Evolutionary conservation across 2,888 invertebrate species (phyloP).

Genomic region (Doris montereyensis): DNA sequence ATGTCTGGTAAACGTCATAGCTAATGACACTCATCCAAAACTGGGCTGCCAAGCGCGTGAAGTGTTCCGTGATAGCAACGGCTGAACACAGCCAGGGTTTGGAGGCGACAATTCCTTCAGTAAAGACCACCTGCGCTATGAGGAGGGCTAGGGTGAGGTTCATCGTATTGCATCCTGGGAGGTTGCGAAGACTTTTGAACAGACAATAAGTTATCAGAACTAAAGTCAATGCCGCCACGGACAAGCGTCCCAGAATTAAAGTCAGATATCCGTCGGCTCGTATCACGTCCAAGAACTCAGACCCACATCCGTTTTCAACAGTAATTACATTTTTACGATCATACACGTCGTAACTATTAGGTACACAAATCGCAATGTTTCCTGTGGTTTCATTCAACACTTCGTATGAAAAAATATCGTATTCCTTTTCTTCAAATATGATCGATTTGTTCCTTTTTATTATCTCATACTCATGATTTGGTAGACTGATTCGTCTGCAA

Average conservation of each 20-base stretch:
- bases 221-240: slow-evolving; percentile 61
- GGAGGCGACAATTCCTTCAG: slow-evolving; percentile 24
- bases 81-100: slow-evolving; percentile 71
- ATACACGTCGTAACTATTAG: slow-evolving; percentile 31
- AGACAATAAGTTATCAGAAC: slow-evolving; percentile 69
- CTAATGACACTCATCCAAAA: slow-evolving; percentile 82
- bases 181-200: slow-evolving; percentile 67
- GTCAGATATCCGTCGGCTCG: slow-evolving; percentile 58
- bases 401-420: slow-evolving; percentile 54
- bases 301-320: slow-evolving; percentile 46
- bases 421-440: slow-evolving; percentile 49
- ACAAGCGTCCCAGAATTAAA: slow-evolving; percentile 59
- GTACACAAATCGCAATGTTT: slow-evolving; percentile 55
- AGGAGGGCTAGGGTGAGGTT: slow-evolving; percentile 68
- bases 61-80: slow-evolving; percentile 79
- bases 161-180: slow-evolving; percentile 72
- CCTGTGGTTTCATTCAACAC: slow-evolving; percentile 46
- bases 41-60: slow-evolving; percentile 79
- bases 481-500: slow-evolving; percentile 53
- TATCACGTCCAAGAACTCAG: slow-evolving; percentile 46
- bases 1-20: slow-evolving; percentile 74
- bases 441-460: slow-evolving; percentile 50
- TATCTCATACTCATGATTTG: slow-evolving; percentile 49
- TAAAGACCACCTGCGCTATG: slow-evolving; percentile 62
- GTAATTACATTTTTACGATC: not conserved